Conservation (phyloP, 2,797 vertebrate genomes). For the Centroberyx gerrardi region DNA sequence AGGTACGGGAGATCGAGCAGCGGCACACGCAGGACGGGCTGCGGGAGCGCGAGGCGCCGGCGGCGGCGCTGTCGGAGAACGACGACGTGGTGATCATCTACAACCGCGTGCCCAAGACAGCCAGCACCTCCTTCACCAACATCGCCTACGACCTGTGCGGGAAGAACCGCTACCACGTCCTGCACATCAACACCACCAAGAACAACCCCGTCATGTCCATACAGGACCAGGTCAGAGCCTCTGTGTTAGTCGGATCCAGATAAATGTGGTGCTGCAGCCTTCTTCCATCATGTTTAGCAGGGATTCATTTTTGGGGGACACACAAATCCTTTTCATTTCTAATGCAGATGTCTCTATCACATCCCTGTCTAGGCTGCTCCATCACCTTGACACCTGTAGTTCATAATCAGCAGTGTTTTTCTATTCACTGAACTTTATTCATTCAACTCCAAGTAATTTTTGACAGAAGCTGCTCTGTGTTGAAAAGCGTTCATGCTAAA, state of each 20-base stretch:
- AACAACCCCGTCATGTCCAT: conserved; percentile 99
- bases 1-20: conserved; percentile 97
- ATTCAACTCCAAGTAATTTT: no score
- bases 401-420: no score
- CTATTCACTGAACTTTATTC: no score
- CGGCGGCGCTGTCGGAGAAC: conserved; percentile 74
- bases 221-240: conserved; percentile 93
- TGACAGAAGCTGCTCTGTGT: background rate
- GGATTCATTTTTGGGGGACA: no score
- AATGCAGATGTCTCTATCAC: no score
- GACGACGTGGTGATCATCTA: conserved; percentile 96
- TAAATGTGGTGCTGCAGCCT: no score
- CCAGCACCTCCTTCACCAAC: conserved; percentile 99
- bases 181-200: conserved; percentile 99
- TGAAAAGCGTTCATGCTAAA: background rate
- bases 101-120: conserved; percentile 98
- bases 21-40: conserved; percentile 92
- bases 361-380: no score
- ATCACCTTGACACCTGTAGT: no score
- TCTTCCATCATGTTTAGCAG: background rate
- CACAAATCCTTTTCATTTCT: no score
- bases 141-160: conserved; percentile 98
- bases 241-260: no score
- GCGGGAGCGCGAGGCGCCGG: conserved; percentile 77
- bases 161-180: conserved; percentile 96